Evolutionary conservation across 2,888 invertebrate species (phyloP), one percentile per base, ranked within the genome.

Genomic region (Tachystola acroxantha): DNA sequence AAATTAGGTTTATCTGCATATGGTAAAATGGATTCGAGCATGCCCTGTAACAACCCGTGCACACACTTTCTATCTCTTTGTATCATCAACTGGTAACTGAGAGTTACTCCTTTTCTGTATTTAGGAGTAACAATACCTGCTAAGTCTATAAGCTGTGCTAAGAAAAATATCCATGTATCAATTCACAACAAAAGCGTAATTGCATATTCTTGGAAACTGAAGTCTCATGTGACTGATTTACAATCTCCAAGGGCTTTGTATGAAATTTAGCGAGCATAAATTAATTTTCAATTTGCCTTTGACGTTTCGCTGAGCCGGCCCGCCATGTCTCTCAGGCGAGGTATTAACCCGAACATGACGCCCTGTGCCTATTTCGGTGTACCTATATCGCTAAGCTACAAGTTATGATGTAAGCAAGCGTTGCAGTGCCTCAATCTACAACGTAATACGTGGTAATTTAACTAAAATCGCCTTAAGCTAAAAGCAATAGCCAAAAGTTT

Each of bases 221-320:
- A 32, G 25, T 10, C 27, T 19, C 27, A 10, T 27, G 34, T 34
- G 57, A 59, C 50, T 63, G 65, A 68, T 71, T 73, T 71, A 68
- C 68, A 70, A 62, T 68, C 64, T 67, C 61, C 47, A 57, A 60
- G 56, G 66, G 64, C 65, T 66, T 59, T 56, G 58, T 64, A 70
- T 64, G 71, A 73, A 76, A 80, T 77, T 78, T 77, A 68, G 68
- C 53, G 57, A 63, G 74, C 81, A 81, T 85, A 85, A 84, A 85
- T 85, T 85, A 86, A 81, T 82, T 86, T 86, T 84, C 85, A 84
- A 85, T 86, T 85, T 82, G 73, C 77, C 79, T 82, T 82, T 85
- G 85, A 85, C 84, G 68, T 84, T 79, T 79, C 67, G 84, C 85
- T 84, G 82, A 84, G 80, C 77, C 72, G 58, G 68, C 62, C n/a